Conservation (phyloP, 2,797 vertebrate genomes). For the Furcifer pardalis region DNA sequence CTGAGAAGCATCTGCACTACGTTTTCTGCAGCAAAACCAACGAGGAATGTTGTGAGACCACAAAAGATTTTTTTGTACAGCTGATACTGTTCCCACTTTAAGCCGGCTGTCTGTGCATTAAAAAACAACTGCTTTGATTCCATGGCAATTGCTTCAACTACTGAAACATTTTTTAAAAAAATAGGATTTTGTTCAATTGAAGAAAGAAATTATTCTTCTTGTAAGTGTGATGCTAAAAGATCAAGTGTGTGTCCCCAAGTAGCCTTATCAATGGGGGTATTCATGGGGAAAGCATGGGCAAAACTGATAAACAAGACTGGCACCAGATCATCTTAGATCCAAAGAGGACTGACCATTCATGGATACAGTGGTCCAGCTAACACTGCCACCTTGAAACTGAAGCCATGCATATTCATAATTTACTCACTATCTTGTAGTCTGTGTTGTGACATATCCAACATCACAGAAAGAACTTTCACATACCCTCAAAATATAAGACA, state of each 20-base stretch:
- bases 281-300: constrained; percentile 25
- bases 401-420: background rate
- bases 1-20: too few relatives aligned
- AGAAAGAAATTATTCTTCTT: background rate
- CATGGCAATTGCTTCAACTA: background rate
- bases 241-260: background rate
- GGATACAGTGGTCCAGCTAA: background rate
- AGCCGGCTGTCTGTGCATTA: background rate
- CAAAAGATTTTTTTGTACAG: background rate
- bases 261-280: constrained; percentile 9
- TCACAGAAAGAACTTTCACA: background rate
- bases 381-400: too few relatives aligned
- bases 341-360: background rate
- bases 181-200: background rate
- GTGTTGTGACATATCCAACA: background rate
- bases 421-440: background rate
- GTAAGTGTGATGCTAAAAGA: background rate
- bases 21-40: background rate
- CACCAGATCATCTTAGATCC: background rate
- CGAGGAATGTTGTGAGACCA: too few relatives aligned
- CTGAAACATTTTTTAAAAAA: background rate
- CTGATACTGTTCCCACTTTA: background rate
- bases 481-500: background rate
- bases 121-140: background rate
- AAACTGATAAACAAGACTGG: background rate